phyloP scores from a whole-genome alignment of 2,113 vertebrate species.

The Peromyscus californicus region DNA sequence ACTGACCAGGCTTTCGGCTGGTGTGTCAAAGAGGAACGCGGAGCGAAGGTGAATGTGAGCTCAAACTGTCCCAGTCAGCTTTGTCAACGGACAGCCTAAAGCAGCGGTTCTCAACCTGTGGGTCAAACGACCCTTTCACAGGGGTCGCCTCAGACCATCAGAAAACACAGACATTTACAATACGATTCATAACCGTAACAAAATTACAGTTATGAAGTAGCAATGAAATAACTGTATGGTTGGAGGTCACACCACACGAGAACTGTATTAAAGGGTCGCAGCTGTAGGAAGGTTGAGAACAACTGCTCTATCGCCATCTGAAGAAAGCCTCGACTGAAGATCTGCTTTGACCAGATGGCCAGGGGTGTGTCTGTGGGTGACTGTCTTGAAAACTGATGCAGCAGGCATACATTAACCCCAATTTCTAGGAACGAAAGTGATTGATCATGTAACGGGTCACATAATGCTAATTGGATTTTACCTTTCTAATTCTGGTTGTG shows the following conservation, averaged over 20 bases:
- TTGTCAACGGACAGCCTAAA: neutral
- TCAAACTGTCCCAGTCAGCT: neutral
- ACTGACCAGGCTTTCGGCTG: neutral
- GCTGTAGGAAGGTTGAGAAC: neutral
- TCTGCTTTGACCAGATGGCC: neutral
- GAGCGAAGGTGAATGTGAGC: neutral
- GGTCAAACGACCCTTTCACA: neutral
- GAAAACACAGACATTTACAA: neutral
- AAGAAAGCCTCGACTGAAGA: no score
- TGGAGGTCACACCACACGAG: neutral
- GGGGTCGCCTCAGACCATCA: neutral
- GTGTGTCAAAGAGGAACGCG: neutral
- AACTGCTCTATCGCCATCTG: neutral
- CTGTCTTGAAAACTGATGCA: neutral
- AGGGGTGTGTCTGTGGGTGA: neutral
- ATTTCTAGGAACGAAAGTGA: slow-evolving; percentile 26
- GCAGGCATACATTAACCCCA: neutral
- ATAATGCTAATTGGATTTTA: neutral
- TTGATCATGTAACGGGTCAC: neutral
- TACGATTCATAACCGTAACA: neutral
- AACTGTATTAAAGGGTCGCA: neutral
- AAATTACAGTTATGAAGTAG: neutral
- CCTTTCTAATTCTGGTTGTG: slow-evolving; percentile 54
- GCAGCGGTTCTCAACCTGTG: neutral
- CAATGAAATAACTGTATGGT: neutral